Evolutionary conservation across 2,797 vertebrate species (phyloP), one percentile per base, ranked within the genome.

Genomic region (Zonotrichia albicollis): DNA sequence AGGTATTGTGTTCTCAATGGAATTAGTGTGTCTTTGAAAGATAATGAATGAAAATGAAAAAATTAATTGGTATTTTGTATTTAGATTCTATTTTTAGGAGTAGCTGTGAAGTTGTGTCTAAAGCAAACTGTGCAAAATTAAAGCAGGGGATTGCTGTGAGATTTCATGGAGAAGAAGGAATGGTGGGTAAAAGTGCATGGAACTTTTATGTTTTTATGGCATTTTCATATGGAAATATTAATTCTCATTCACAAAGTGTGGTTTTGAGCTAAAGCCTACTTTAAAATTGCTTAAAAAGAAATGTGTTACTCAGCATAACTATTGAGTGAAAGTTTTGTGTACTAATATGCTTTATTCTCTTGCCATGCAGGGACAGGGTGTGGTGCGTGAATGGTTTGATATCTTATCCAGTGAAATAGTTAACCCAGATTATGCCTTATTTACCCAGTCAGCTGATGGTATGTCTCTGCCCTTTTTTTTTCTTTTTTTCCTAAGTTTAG

Each of bases 371-470:
- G 99, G 99, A 89, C 99, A 99, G 97, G 99, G 99, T 71, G 99
- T 99, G 95, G 99, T 99, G 50, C 98, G 99, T 92, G 99, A 99
- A 90, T 99, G 99, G 99, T 99, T 99, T 96, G 99, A 99, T 97
- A 98, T 99, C 93, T 97, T 99, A 34, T 99, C 99, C 95, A 99
- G 99, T 98, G 99, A 99, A 97, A 99, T 99, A 96, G 99, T 99
- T 97, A 99, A 99, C 95, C 99, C 99, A 51, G 99, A 99, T 97
- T 99, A 99, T 26, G 99, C 98, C 29, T 98, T 99, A 88, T 99
- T 99, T 97, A 99, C 99, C 55, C 99, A 99, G 93, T 99, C 99
- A 95, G 99, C 99, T 79, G 99, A 99, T 96, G 99, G 99, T 99
- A 98, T 85, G 98, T 97, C 64, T 92, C 20, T 94, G 21, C 60